Conservation (phyloP, 2,888 invertebrate genomes). For the Thumatha senex region DNA sequence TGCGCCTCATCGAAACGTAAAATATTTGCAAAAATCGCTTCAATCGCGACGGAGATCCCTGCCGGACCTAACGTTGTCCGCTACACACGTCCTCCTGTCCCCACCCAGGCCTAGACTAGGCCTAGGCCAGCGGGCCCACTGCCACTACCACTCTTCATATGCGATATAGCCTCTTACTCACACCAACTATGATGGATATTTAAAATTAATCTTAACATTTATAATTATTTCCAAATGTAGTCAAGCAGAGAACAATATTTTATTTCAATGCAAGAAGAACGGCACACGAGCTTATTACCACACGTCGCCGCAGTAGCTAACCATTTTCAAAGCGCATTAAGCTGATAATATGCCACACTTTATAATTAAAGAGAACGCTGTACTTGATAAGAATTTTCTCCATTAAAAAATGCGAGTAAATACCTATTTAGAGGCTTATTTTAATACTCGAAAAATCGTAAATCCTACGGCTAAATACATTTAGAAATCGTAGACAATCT, state of each 20-base stretch:
- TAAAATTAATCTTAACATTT: slow-evolving; percentile 32
- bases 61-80: slow-evolving; percentile 78
- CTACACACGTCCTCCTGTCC: slow-evolving; percentile 16
- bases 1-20: slow-evolving; percentile 67
- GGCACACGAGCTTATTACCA: slow-evolving; percentile 29
- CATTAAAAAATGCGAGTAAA: slow-evolving; percentile 40
- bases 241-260: slow-evolving; percentile 45
- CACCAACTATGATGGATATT: slow-evolving; percentile 38
- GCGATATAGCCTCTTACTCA: slow-evolving; percentile 51
- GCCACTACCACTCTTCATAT: slow-evolving; percentile 41
- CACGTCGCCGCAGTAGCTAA: slow-evolving; percentile 18
- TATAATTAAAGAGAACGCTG: slow-evolving; percentile 42
- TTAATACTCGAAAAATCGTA: slow-evolving; percentile 54
- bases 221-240: slow-evolving; percentile 37
- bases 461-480: slow-evolving; percentile 72
- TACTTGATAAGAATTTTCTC: slow-evolving; percentile 38
- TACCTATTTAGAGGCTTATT: slow-evolving; percentile 51
- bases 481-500: slow-evolving; percentile 61
- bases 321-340: slow-evolving; percentile 21
- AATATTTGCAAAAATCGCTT: slow-evolving; percentile 49
- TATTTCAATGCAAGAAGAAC: slow-evolving; percentile 48
- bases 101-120: too few relatives aligned
- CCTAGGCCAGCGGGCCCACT: too few relatives aligned
- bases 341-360: slow-evolving; percentile 40
- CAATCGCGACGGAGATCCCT: slow-evolving; percentile 64